A percentile compares a stretch with the other conserved stretches of the same genome.
Conservation (phyloP, 2,113 vertebrate genomes). For the Progne subis region DNA sequence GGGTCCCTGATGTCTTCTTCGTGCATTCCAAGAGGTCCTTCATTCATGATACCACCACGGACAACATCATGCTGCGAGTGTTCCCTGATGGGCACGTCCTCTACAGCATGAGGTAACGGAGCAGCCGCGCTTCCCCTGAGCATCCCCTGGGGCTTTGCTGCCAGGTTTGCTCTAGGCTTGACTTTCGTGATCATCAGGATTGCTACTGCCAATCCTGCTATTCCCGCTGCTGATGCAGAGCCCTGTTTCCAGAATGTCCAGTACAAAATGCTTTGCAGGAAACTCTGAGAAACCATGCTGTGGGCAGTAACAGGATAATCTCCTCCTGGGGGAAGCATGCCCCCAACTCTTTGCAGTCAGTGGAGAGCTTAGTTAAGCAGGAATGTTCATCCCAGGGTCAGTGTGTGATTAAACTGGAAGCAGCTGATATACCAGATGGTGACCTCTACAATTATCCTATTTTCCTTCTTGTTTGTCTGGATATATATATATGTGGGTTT, state of each 20-base stretch:
- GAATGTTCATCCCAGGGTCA: constrained; percentile 28
- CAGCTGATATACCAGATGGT: constrained; percentile 57
- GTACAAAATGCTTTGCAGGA: neutral
- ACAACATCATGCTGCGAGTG: constrained; percentile 95
- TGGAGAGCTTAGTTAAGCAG: constrained; percentile 5
- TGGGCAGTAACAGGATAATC: constrained; percentile 12
- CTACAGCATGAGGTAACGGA: constrained; percentile 90
- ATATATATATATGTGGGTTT: neutral
- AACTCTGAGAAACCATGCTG: neutral
- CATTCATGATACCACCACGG: constrained; percentile 92
- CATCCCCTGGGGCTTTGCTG: neutral
- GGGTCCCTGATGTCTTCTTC: constrained; percentile 95
- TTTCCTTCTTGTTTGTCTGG: constrained; percentile 51
- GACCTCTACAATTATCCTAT: constrained; percentile 62
- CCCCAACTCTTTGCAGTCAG: neutral
- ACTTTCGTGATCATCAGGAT: neutral
- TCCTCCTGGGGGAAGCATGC: neutral
- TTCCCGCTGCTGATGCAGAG: neutral
- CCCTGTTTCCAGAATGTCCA: neutral
- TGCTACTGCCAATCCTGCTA: neutral
- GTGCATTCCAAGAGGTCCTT: constrained; percentile 97
- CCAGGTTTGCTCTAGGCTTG: neutral
- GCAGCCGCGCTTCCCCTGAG: neutral
- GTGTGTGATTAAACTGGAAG: constrained; percentile 63
- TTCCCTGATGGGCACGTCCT: constrained; percentile 93